Percentiles rank a stretch among this genome's conserved stretches.
Conservation (phyloP, 2,113 vertebrate species). For the Phalacrocorax aristotelis region DNA sequence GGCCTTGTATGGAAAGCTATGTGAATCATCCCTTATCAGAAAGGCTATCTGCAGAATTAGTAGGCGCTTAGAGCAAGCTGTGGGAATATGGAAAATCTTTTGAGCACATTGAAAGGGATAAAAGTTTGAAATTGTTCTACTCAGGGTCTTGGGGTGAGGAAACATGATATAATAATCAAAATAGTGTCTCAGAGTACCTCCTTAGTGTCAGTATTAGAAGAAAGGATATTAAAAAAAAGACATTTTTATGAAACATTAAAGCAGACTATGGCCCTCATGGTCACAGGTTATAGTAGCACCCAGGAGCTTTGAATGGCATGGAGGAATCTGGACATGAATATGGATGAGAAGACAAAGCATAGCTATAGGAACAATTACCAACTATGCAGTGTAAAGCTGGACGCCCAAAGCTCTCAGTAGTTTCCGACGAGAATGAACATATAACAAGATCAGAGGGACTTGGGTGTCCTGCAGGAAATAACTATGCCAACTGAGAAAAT, state of each 20-base stretch:
- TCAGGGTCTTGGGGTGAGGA: background rate
- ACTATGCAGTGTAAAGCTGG: background rate
- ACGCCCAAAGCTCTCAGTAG: background rate
- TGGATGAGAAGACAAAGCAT: background rate
- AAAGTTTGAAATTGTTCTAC: background rate
- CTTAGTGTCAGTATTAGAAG: background rate
- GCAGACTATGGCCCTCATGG: background rate
- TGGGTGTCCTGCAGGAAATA: background rate
- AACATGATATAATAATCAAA: background rate
- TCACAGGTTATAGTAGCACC: background rate
- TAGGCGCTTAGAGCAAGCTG: background rate
- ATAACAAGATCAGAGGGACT: background rate
- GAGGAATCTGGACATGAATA: background rate
- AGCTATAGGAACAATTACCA: background rate
- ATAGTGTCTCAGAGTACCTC: background rate
- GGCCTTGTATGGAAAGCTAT: background rate
- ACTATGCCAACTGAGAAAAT: background rate
- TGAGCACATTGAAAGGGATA: background rate
- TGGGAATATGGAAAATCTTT: background rate
- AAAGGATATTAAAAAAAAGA: background rate
- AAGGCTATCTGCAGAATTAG: background rate
- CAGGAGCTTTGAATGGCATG: background rate
- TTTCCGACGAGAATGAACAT: background rate
- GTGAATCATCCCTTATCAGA: slow-evolving; percentile 1
- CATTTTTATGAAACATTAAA: background rate